A percentile compares a stretch with the other conserved stretches of the same genome.
phyloP scores from a whole-genome alignment of 2,113 vertebrate species.

The Phasianus colchicus region DNA sequence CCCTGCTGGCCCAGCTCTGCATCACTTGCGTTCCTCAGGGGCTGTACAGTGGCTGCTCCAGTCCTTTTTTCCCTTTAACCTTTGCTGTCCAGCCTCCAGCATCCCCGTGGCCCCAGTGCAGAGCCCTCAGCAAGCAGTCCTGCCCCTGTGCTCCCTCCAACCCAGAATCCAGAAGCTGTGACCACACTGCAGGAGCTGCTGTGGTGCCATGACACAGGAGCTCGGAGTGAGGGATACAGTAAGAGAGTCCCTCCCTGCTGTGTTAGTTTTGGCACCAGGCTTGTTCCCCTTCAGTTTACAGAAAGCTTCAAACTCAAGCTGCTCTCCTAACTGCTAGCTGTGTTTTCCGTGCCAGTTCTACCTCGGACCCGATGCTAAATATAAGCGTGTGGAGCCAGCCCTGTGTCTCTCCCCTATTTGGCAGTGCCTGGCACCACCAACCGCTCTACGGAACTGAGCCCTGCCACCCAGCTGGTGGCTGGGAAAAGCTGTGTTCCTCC shows the following conservation, averaged over 20 bases:
- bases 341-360: slow-evolving; percentile 30
- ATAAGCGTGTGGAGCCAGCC: slow-evolving; percentile 25
- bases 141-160: neutral
- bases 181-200: neutral
- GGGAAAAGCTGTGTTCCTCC: slow-evolving; percentile 8
- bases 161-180: too few species aligned
- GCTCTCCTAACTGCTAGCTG: slow-evolving; percentile 15
- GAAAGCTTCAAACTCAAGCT: neutral
- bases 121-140: neutral
- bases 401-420: slow-evolving; percentile 43
- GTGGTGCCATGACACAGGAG: neutral
- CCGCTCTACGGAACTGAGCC: neutral
- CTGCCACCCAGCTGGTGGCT: slow-evolving; percentile 55
- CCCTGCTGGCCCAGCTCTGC: neutral
- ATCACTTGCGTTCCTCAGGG: neutral
- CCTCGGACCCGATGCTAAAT: slow-evolving; percentile 27
- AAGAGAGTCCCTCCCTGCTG: neutral
- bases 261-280: neutral
- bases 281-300: neutral
- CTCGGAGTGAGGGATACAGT: too few species aligned
- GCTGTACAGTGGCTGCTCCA: neutral
- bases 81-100: neutral
- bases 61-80: neutral
- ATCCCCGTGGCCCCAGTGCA: neutral
- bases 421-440: slow-evolving; percentile 16